These are phyloP conservation scores for Myotis daubentonii DNA, from an alignment of 2,797 vertebrate genomes.

Conservation along the genomic window DNA sequence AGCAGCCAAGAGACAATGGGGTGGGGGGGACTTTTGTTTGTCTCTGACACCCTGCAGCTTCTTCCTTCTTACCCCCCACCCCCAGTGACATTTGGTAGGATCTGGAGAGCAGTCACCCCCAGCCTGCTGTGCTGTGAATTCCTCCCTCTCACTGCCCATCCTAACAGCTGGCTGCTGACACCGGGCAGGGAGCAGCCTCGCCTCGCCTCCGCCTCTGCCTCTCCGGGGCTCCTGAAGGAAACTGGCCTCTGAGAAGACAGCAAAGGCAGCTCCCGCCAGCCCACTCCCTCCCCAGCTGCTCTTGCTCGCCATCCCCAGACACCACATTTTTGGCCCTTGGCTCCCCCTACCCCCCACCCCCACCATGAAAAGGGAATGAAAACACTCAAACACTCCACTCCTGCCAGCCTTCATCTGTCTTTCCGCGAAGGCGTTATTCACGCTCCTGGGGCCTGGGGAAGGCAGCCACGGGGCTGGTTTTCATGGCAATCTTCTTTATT, in stretches of 20 bases:
- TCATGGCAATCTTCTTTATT: slow-evolving; percentile 68
- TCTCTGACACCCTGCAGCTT: background rate
- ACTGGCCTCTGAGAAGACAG: background rate
- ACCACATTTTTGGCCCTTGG: background rate
- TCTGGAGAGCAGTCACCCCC: background rate
- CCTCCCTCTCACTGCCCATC: background rate
- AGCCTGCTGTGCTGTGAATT: background rate
- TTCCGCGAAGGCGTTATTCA: background rate
- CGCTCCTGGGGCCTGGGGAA: background rate
- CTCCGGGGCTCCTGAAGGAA: background rate
- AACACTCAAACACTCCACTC: background rate
- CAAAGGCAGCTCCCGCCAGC: background rate
- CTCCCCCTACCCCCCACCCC: background rate
- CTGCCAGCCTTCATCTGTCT: background rate
- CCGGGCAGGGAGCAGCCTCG: background rate
- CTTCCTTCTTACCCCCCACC: background rate
- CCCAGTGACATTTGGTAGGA: background rate
- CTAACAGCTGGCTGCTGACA: background rate
- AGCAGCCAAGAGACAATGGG: background rate
- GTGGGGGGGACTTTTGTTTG: background rate
- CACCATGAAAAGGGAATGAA: background rate
- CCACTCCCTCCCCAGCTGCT: background rate
- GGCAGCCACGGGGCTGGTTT: slow-evolving; percentile 4
- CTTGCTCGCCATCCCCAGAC: background rate
- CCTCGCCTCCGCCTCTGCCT: no score